A percentile compares a stretch with the other conserved stretches of the same genome.
These are phyloP conservation scores for Tethea ocularis DNA, from an alignment of 2,888 invertebrate species.

Conservation along the genomic window DNA sequence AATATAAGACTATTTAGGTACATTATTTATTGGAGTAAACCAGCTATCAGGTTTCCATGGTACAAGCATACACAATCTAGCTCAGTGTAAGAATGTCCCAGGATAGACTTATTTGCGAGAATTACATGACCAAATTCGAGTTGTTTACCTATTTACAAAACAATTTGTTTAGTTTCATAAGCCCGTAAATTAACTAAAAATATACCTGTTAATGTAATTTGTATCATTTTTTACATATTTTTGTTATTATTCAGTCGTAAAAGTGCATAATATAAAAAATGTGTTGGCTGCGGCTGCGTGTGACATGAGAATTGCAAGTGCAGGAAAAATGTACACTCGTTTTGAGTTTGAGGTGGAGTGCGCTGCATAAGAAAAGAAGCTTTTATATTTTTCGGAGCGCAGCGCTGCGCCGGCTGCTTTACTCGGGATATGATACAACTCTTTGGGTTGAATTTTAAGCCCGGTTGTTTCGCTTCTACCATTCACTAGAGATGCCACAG, in stretches of 20 bases:
- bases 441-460: constrained; percentile 49
- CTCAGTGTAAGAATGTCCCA: no score
- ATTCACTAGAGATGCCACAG: constrained; percentile 33
- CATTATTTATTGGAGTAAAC: no score
- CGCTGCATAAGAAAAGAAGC: constrained; percentile 51
- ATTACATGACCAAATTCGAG: no score
- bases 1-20: no score
- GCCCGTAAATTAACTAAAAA: no score
- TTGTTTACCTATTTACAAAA: no score
- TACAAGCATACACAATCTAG: no score
- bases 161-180: no score
- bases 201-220: constrained; percentile 4
- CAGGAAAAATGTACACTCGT: constrained; percentile 50
- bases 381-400: constrained; percentile 50
- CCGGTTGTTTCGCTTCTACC: constrained; percentile 46
- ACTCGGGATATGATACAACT: constrained; percentile 27
- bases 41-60: no score
- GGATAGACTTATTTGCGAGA: no score
- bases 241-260: neutral
- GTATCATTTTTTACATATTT: constrained; percentile 13
- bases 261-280: constrained; percentile 28
- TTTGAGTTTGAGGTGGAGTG: constrained; percentile 37
- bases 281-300: constrained; percentile 37
- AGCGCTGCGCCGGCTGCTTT: constrained; percentile 17
- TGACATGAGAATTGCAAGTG: constrained; percentile 50